A percentile compares a stretch with the other conserved stretches of the same genome.
These are phyloP conservation scores for Tenthredo amoena DNA, from an alignment of 2,888 invertebrate genomes.

Conservation along the genomic window DNA sequence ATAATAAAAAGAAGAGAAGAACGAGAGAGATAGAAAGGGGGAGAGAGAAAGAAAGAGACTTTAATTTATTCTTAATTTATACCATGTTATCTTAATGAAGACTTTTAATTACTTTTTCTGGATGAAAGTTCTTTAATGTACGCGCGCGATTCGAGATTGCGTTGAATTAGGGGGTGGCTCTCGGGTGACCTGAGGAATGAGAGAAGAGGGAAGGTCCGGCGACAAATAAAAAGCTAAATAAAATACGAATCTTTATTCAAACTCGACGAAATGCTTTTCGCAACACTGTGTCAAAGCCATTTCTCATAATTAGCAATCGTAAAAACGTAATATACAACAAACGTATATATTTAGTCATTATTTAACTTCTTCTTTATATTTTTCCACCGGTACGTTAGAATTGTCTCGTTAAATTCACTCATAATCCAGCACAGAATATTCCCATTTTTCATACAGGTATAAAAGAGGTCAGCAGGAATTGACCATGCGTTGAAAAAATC, in stretches of 20 bases:
- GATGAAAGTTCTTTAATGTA: slow-evolving; percentile 53
- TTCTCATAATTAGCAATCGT: slow-evolving; percentile 42
- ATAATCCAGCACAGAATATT: not conserved
- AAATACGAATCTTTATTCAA: slow-evolving; percentile 44
- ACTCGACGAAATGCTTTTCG: slow-evolving; percentile 16
- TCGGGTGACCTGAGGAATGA: not conserved
- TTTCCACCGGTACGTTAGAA: not conserved
- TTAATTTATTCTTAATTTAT: slow-evolving; percentile 70
- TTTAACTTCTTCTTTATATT: not conserved
- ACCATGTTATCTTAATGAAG: slow-evolving; percentile 68
- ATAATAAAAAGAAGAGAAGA: slow-evolving; percentile 54
- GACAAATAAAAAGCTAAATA: slow-evolving; percentile 39
- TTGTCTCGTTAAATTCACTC: not conserved
- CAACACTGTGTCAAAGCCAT: slow-evolving; percentile 36
- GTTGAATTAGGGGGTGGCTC: slow-evolving; percentile 42
- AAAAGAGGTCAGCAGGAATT: slow-evolving; percentile 18
- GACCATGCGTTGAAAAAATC: slow-evolving; percentile 23
- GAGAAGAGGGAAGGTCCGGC: not conserved
- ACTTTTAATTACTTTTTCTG: slow-evolving; percentile 69
- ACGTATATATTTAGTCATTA: not conserved
- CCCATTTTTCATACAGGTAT: not conserved
- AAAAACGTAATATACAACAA: not conserved
- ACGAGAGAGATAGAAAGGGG: slow-evolving; percentile 54
- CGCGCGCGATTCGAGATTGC: slow-evolving; percentile 47
- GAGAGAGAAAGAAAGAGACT: slow-evolving; percentile 18